Percentiles rank a stretch among this genome's conserved stretches.
Conservation (phyloP, 2,888 invertebrate species). For the Cacoxenus indagator region DNA sequence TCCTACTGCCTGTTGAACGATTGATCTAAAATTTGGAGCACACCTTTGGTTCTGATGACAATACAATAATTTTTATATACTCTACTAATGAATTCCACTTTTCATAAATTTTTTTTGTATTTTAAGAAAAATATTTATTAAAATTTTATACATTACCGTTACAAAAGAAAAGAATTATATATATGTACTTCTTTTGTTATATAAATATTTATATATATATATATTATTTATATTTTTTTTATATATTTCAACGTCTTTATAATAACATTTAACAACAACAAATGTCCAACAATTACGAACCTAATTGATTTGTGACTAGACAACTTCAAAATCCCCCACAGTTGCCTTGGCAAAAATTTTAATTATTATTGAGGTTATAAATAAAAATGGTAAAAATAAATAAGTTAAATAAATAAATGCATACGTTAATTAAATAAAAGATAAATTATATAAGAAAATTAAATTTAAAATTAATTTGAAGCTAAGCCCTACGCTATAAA, state of each 20-base stretch:
- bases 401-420: conserved; percentile 35
- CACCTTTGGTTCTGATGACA: no score
- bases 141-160: no score
- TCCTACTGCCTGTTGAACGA: no score
- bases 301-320: conserved; percentile 28
- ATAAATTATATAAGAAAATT: conserved; percentile 32
- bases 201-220: background rate
- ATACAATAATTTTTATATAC: no score
- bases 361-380: no score
- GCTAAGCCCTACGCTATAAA: conserved; percentile 22
- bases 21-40: no score
- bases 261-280: background rate
- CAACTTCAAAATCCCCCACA: conserved; percentile 23
- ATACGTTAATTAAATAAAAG: conserved; percentile 43
- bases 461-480: conserved; percentile 16
- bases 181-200: no score
- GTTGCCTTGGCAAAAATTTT: conserved; percentile 16
- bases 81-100: no score
- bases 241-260: background rate
- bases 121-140: no score
- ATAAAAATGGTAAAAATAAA: conserved; percentile 1
- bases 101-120: no score
- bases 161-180: no score
- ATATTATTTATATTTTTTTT: background rate
- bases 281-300: background rate